Conservation (phyloP, 2,888 invertebrate species). For the Lissonota sp. region DNA sequence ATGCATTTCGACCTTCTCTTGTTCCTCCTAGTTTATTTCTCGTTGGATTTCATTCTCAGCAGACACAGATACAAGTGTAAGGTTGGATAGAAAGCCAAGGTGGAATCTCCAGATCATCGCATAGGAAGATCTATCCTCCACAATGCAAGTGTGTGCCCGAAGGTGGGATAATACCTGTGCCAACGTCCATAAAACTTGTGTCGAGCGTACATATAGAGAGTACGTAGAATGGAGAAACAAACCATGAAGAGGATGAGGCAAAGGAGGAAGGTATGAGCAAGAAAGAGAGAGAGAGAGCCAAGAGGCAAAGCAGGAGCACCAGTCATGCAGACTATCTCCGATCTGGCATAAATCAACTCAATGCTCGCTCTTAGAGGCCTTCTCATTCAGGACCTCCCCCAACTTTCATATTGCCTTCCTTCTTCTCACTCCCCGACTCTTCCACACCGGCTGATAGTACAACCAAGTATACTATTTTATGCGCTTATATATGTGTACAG, state of each 20-base stretch:
- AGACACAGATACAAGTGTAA: background rate
- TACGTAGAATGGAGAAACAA: conserved; percentile 13
- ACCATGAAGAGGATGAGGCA: background rate
- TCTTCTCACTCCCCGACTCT: conserved; percentile 64
- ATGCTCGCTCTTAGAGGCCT: conserved; percentile 79
- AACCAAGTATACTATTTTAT: conserved; percentile 48
- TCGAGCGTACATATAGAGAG: conserved; percentile 26
- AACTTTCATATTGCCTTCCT: conserved; percentile 77
- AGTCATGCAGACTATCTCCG: conserved; percentile 79
- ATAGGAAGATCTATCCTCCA: background rate
- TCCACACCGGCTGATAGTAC: conserved; percentile 40
- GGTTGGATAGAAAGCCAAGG: conserved; percentile 12
- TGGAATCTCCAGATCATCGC: background rate
- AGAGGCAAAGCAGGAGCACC: conserved; percentile 71
- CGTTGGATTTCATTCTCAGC: background rate
- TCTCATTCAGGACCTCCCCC: conserved; percentile 75
- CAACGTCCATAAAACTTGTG: conserved; percentile 23
- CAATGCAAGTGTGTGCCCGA: conserved; percentile 20
- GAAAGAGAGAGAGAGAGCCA: conserved; percentile 65
- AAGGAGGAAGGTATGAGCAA: conserved; percentile 63
- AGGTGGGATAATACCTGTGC: conserved; percentile 50
- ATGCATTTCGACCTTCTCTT: background rate
- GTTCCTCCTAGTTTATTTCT: conserved; percentile 3
- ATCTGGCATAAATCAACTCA: conserved; percentile 83
- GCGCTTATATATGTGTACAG: background rate